These are phyloP conservation scores for Trinorchestia longiramus DNA, from an alignment of 1,140 invertebrate genomes.

Conservation along the genomic window DNA sequence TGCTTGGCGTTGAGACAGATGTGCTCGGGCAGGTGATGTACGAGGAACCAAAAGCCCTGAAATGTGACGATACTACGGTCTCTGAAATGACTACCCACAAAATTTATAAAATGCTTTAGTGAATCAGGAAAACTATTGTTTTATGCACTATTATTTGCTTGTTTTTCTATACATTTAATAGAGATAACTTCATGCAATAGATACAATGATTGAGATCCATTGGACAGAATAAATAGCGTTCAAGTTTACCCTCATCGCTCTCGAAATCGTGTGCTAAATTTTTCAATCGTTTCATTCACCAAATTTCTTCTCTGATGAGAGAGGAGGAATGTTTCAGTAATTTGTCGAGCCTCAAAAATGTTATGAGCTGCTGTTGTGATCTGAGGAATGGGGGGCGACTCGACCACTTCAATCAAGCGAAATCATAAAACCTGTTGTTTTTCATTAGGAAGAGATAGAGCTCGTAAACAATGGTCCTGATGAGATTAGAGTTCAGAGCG, in stretches of 20 bases:
- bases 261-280: neutral
- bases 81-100: neutral
- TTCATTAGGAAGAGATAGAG: neutral
- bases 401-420: conserved; percentile 19
- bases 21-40: neutral
- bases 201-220: neutral
- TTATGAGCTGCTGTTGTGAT: neutral
- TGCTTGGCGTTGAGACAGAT: neutral
- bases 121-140: neutral
- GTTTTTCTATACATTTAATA: neutral
- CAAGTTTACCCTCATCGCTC: neutral
- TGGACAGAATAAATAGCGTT: neutral
- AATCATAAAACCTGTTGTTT: conserved; percentile 13
- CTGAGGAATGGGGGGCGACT: neutral
- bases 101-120: neutral
- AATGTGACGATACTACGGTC: neutral
- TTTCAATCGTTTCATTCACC: neutral
- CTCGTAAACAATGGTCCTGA: neutral
- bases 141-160: neutral
- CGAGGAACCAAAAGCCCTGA: neutral
- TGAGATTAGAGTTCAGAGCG: neutral
- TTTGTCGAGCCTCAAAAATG: neutral
- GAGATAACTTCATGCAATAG: neutral
- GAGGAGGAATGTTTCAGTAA: neutral
- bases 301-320: neutral